These are phyloP conservation scores for Globia sparganii DNA, from an alignment of 2,888 invertebrate species.

Conservation along the genomic window DNA sequence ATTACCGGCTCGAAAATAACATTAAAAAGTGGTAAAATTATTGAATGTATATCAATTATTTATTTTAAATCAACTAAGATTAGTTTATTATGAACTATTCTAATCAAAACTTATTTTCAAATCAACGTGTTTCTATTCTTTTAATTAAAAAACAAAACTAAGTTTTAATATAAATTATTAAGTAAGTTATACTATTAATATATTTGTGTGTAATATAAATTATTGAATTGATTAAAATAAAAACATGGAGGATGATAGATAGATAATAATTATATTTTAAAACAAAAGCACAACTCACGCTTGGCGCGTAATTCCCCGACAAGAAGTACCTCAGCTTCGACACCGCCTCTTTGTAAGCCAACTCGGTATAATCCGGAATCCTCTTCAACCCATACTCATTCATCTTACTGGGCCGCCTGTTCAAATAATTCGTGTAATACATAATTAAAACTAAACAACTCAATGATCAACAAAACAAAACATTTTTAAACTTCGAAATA, in stretches of 20 bases:
- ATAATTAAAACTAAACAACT: conserved; percentile 58
- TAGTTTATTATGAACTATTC: neutral
- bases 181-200: no score
- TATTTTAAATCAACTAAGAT: no score
- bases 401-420: conserved; percentile 86
- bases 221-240: neutral
- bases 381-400: conserved; percentile 89
- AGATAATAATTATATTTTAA: no score
- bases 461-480: conserved; percentile 61
- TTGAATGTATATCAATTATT: no score
- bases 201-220: neutral
- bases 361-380: conserved; percentile 95
- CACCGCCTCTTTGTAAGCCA: conserved; percentile 96
- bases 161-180: neutral
- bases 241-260: no score
- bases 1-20: neutral
- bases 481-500: conserved; percentile 66
- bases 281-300: conserved; percentile 79
- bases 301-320: conserved; percentile 93
- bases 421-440: conserved; percentile 79
- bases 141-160: neutral
- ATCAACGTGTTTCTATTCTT: neutral
- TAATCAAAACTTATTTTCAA: neutral
- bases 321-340: conserved; percentile 94
- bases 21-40: neutral